These are phyloP conservation scores for Pelecanoides urinatrix DNA, from an alignment of 2,113 vertebrate genomes.

Conservation along the genomic window DNA sequence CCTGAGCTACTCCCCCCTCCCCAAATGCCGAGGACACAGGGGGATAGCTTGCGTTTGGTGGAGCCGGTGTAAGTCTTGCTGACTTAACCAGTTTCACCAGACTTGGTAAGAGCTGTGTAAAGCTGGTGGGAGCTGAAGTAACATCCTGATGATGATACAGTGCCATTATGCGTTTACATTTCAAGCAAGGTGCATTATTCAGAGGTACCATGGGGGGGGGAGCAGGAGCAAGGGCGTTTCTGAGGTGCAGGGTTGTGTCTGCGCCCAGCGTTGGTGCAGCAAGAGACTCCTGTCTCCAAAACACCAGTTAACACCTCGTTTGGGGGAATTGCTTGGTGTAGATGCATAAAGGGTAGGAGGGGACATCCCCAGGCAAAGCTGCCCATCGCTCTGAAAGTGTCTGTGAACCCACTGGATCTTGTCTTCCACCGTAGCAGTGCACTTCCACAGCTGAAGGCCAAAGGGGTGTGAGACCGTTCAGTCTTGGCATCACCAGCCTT, in stretches of 20 bases:
- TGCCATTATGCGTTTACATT: rapidly evolving
- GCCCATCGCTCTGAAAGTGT: background rate
- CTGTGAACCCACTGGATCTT: rapidly evolving
- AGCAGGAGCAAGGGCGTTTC: background rate
- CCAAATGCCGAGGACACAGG: background rate
- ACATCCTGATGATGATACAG: background rate
- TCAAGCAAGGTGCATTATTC: background rate
- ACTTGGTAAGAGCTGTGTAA: background rate
- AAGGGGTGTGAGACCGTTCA: background rate
- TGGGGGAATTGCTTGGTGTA: background rate
- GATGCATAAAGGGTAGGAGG: background rate
- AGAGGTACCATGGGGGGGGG: rapidly evolving
- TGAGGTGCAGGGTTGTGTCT: background rate
- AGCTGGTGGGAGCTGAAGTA: background rate
- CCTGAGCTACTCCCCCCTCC: background rate
- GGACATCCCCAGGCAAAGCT: background rate
- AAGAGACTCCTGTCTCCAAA: background rate
- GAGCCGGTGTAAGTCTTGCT: background rate
- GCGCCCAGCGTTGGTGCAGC: background rate
- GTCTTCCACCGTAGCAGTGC: background rate
- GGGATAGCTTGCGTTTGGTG: background rate
- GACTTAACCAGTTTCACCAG: background rate
- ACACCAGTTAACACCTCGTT: rapidly evolving
- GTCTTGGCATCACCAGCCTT: background rate
- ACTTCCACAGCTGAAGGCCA: background rate